Evolutionary conservation across 2,888 invertebrate genomes (phyloP).

Genomic region (Cremastinae sp.): DNA sequence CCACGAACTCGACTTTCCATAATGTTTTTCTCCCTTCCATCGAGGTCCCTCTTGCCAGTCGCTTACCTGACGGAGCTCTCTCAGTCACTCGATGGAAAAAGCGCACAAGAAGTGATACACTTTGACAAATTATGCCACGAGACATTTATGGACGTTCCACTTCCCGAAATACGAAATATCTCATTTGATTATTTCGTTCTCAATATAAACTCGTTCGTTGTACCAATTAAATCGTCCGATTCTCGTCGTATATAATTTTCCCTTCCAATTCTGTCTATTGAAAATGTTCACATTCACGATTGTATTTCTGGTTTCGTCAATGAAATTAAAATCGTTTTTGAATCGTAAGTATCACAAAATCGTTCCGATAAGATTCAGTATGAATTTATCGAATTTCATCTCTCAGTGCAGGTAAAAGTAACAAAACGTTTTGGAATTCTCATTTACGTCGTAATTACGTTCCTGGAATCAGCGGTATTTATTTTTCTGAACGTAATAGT

Average conservation of each 20-base stretch:
- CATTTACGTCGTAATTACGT: too few species aligned
- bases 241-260: too few species aligned
- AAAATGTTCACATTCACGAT: too few species aligned
- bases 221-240: not conserved
- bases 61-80: slow-evolving; percentile 8
- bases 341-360: too few species aligned
- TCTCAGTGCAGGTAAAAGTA: too few species aligned
- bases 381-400: too few species aligned
- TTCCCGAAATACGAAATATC: not conserved
- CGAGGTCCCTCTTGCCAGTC: not conserved
- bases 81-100: not conserved
- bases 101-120: not conserved
- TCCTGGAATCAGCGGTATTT: slow-evolving; percentile 1
- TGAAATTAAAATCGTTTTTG: too few species aligned
- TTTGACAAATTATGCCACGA: slow-evolving; percentile 1
- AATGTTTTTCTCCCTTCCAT: slow-evolving; percentile 8
- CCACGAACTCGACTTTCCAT: slow-evolving; percentile 35
- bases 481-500: not conserved
- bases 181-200: not conserved
- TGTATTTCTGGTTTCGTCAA: too few species aligned
- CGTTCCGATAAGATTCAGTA: too few species aligned
- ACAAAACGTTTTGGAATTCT: too few species aligned
- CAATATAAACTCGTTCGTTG: not conserved
- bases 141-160: not conserved
- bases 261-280: too few species aligned